A percentile compares a stretch with the other conserved stretches of the same genome.
These are phyloP conservation scores for Drosophila imparisetae DNA, from an alignment of 2,888 invertebrate species.

Conservation along the genomic window DNA sequence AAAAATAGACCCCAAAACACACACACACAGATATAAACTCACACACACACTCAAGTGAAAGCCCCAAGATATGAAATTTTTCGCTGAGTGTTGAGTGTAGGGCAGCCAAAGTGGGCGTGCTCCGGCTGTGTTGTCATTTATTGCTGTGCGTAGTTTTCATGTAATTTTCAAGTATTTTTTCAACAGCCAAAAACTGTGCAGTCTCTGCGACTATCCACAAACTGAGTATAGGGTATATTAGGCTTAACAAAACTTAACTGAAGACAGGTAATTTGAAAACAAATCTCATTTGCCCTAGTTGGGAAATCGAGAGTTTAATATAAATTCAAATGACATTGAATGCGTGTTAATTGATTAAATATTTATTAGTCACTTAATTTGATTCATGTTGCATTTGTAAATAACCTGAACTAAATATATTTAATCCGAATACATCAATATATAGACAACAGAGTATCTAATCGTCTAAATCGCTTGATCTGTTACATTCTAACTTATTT, in stretches of 20 bases:
- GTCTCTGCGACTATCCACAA: constrained; percentile 2
- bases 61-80: constrained; percentile 64
- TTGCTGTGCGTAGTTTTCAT: constrained; percentile 69
- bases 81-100: constrained; percentile 41
- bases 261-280: not conserved
- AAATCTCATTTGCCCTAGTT: not conserved
- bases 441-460: not conserved
- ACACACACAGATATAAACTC: constrained; percentile 6
- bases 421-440: not conserved
- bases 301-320: not conserved
- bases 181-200: constrained; percentile 46
- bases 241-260: not conserved
- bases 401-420: not conserved
- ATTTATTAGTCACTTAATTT: not conserved
- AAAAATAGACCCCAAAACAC: constrained; percentile 30
- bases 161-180: constrained; percentile 72
- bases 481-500: constrained; percentile 9
- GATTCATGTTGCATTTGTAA: not conserved
- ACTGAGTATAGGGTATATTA: not conserved
- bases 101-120: constrained; percentile 36
- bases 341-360: not conserved
- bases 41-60: constrained; percentile 30
- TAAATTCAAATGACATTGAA: not conserved
- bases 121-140: constrained; percentile 62
- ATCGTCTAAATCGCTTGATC: not conserved